A percentile compares a stretch with the other conserved stretches of the same genome.
These are phyloP conservation scores for Trissonchulus latispiculum DNA, from an alignment of 2,888 invertebrate genomes.

Conservation along the genomic window DNA sequence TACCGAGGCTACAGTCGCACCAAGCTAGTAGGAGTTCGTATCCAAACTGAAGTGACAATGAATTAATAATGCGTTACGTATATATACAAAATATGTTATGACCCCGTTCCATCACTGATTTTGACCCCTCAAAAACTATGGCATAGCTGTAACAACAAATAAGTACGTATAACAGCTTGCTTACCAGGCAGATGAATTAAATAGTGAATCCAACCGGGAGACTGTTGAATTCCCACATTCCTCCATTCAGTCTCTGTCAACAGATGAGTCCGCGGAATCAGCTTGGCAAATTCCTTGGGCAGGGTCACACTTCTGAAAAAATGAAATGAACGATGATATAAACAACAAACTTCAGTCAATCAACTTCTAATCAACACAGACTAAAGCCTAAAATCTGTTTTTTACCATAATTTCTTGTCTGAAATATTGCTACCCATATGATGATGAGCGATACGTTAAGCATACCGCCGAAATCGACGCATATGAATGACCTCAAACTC, in stretches of 20 bases:
- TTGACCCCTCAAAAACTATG: neutral
- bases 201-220: conserved; percentile 27
- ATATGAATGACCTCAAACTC: too few species aligned
- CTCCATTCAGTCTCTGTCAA: conserved; percentile 28
- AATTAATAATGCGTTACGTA: neutral
- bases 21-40: too few species aligned
- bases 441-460: neutral
- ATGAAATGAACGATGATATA: too few species aligned
- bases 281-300: conserved; percentile 24
- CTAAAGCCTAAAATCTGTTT: too few species aligned
- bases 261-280: conserved; percentile 25
- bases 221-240: conserved; percentile 27
- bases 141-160: neutral
- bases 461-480: neutral
- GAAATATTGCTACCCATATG: too few species aligned
- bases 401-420: neutral
- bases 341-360: too few species aligned
- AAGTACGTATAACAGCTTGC: too few species aligned
- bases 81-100: neutral
- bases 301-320: conserved; percentile 15
- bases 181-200: conserved; percentile 23
- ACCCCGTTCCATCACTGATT: neutral
- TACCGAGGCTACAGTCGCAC: too few species aligned
- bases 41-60: too few species aligned
- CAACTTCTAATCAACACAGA: too few species aligned